A percentile compares a stretch with the other conserved stretches of the same genome.
Evolutionary conservation across 2,797 vertebrate genomes (phyloP).

Genomic region (Triplophysa bombifrons): DNA sequence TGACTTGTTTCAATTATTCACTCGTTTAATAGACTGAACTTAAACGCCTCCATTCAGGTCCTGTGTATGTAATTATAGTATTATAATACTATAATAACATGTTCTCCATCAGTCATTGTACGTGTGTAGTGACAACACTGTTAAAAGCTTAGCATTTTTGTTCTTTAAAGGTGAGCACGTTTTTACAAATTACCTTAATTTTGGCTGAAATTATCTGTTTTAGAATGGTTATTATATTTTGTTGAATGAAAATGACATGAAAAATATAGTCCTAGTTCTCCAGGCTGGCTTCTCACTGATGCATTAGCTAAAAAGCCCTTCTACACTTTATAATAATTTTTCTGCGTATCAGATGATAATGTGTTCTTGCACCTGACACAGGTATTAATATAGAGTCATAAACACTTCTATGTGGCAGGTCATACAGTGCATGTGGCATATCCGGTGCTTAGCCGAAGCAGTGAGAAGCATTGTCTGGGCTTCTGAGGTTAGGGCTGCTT

Average conservation of each 20-base stretch:
- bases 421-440: conserved; percentile 68
- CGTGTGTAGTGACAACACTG: background rate
- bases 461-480: conserved; percentile 74
- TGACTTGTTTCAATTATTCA: background rate
- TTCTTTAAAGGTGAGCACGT: background rate
- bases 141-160: too few species aligned
- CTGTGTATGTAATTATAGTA: background rate
- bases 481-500: conserved; percentile 74
- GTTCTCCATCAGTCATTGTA: background rate
- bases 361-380: background rate
- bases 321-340: too few species aligned
- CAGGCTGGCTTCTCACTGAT: too few species aligned
- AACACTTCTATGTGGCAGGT: conserved; percentile 57
- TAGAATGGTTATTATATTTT: too few species aligned
- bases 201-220: background rate
- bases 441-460: conserved; percentile 58
- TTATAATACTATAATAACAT: background rate
- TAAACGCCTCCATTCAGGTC: background rate
- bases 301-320: too few species aligned
- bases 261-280: too few species aligned
- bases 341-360: background rate
- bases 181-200: too few species aligned
- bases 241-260: too few species aligned
- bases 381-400: background rate
- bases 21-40: background rate